Percentiles rank a stretch among this genome's conserved stretches.
phyloP scores from a whole-genome alignment of 2,797 vertebrate species.

The Cossypha polioptera region DNA sequence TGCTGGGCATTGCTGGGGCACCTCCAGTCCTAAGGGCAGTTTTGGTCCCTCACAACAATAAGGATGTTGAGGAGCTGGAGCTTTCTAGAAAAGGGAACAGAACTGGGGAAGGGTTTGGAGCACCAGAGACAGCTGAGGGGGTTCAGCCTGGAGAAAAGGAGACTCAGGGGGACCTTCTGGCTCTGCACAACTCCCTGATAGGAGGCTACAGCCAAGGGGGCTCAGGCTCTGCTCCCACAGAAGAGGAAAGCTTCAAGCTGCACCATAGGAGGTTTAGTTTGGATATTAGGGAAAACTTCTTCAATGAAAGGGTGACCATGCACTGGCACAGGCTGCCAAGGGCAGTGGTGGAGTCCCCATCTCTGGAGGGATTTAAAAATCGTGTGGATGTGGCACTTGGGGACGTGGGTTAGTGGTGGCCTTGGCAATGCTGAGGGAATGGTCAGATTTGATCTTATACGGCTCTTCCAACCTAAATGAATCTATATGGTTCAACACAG shows the following conservation, averaged over 20 bases:
- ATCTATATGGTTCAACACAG: not conserved
- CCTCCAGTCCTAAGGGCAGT: rapidly evolving
- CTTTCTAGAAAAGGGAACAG: rapidly evolving
- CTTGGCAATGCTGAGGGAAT: not conserved
- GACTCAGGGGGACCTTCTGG: too few relatives aligned
- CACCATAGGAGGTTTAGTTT: not conserved
- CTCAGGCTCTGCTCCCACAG: not conserved
- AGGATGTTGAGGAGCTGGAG: not conserved
- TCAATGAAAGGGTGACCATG: not conserved
- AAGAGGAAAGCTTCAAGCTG: not conserved
- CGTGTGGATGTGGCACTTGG: rapidly evolving
- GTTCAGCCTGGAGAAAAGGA: not conserved
- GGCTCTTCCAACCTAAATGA: not conserved
- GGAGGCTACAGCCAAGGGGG: rapidly evolving
- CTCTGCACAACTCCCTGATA: not conserved
- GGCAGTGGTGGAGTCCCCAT: not conserved
- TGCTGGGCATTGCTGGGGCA: not conserved
- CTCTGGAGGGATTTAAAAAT: not conserved
- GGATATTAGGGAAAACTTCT: not conserved
- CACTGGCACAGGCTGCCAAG: not conserved
- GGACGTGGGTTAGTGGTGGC: not conserved
- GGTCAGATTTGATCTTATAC: not conserved
- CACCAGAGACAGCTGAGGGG: not conserved
- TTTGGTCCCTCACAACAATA: not conserved
- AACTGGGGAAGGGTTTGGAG: not conserved